These are phyloP conservation scores for Thaleichthys pacificus DNA, from an alignment of 2,797 vertebrate genomes.

Conservation along the genomic window DNA sequence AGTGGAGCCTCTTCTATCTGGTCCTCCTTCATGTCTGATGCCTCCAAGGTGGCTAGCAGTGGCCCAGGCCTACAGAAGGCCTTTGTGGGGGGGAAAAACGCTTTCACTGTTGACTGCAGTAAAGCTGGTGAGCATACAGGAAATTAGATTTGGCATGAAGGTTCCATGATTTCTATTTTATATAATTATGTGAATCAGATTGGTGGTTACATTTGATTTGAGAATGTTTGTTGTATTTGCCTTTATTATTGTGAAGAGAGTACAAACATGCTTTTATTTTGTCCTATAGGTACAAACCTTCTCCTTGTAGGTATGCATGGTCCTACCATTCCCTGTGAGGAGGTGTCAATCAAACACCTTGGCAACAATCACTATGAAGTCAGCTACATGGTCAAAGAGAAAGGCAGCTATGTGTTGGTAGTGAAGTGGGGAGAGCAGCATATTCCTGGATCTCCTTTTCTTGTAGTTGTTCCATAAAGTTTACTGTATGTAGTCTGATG, in stretches of 20 bases:
- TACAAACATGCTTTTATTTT: not conserved
- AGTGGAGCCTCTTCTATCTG: not conserved
- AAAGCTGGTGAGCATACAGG: constrained; percentile 67
- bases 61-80: constrained; percentile 75
- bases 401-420: constrained; percentile 73
- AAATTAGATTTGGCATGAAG: not conserved
- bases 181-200: not conserved
- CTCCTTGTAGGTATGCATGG: constrained; percentile 77
- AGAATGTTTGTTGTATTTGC: not conserved
- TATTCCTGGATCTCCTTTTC: constrained; percentile 74
- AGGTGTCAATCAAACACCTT: constrained; percentile 76
- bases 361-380: constrained; percentile 72
- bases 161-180: not conserved
- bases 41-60: constrained; percentile 74
- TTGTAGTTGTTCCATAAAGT: constrained; percentile 65
- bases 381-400: constrained; percentile 74
- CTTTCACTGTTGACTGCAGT: constrained; percentile 77
- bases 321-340: constrained; percentile 73
- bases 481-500: not conserved
- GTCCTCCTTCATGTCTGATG: constrained; percentile 54
- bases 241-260: not conserved
- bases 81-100: constrained; percentile 72
- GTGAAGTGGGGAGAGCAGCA: constrained; percentile 79
- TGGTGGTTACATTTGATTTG: too few species aligned
- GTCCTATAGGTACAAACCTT: constrained; percentile 73